These are phyloP conservation scores for Gallinago undulata DNA, from an alignment of 2,113 vertebrate species.

Conservation along the genomic window DNA sequence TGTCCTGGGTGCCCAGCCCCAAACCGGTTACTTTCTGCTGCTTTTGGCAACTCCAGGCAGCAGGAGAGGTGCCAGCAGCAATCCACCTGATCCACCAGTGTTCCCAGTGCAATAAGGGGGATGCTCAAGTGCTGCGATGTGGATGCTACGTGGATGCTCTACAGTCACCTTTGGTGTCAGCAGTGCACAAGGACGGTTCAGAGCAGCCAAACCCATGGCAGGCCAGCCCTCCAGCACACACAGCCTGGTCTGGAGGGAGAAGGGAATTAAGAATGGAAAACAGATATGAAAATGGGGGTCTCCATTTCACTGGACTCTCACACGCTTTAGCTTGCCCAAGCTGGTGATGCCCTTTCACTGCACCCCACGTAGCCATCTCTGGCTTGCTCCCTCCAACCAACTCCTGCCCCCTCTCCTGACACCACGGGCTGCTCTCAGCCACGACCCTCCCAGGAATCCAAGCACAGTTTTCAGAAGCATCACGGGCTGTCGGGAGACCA, in stretches of 20 bases:
- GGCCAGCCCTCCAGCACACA: too few relatives aligned
- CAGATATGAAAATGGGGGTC: background rate
- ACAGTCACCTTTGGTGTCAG: background rate
- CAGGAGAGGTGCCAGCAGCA: background rate
- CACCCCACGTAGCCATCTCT: too few relatives aligned
- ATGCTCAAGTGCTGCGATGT: fast-evolving
- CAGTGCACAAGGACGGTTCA: too few relatives aligned
- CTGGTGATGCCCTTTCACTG: fast-evolving
- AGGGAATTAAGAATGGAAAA: background rate
- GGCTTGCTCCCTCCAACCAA: background rate
- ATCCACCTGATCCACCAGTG: fast-evolving
- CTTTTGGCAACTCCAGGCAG: background rate
- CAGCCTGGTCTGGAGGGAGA: too few relatives aligned
- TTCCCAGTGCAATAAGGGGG: background rate
- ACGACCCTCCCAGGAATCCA: background rate
- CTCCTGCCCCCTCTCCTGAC: background rate
- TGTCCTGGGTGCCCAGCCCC: background rate
- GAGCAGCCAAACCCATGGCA: background rate
- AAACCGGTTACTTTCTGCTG: background rate
- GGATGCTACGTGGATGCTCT: fast-evolving
- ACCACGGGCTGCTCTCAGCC: background rate
- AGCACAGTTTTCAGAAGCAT: background rate
- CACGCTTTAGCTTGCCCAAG: fast-evolving
- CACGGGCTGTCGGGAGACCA: fast-evolving
- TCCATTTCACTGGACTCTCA: background rate